Base-by-base conservation (phyloP, 2,113 vertebrate species). In the Epinephelus lanceolatus region DNA sequence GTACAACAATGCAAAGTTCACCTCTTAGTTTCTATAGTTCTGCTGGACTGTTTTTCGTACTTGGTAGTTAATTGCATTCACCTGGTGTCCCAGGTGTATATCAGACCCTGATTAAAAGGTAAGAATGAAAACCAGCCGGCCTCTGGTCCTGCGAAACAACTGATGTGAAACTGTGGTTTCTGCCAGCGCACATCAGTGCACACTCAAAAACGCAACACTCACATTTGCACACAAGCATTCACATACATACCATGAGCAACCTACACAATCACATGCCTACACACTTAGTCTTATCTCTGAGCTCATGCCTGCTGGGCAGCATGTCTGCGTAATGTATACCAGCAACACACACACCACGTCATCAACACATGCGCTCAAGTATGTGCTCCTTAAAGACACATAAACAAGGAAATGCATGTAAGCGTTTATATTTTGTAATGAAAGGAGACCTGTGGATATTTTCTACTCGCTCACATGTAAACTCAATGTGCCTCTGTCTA, bases 51-150 rank as follows among this genome's bases (percentile, higher is more conserved):
- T 6, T 81, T 79, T 6, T 68, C 70, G 12, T 65, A 10, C 25
- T 51, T 25, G 47, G 52, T 25, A 55, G 51, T 83, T 81, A 88
- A 90, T 60, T 80, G 62, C 66, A 49, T 86, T 86, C 78, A 88
- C 85, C 80, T 88, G 85, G 68, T 62, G 57, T 68, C 14, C 78
- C 76, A 84, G 86, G 63, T 92, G 86, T 86, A 73, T 37, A 37
- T 86, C 76, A 76, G 68, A 61, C 52, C 23, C 55, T 70, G 81
- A 82, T 85, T 88, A 85, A 80, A 89, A 52, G 23, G 57, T 40
- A 63, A 23, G 23, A 83, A 86, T 83, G 57, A 87, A 78, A 92
- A 77, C 42, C 82, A 86, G 84, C 42, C 11, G 23, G 59, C 15
- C 42, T 77, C 13, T n/a, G 30, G 57, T 56, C 49, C 79, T 76